phyloP scores from a whole-genome alignment of 2,888 invertebrate genomes.

The Hyles lineata region DNA sequence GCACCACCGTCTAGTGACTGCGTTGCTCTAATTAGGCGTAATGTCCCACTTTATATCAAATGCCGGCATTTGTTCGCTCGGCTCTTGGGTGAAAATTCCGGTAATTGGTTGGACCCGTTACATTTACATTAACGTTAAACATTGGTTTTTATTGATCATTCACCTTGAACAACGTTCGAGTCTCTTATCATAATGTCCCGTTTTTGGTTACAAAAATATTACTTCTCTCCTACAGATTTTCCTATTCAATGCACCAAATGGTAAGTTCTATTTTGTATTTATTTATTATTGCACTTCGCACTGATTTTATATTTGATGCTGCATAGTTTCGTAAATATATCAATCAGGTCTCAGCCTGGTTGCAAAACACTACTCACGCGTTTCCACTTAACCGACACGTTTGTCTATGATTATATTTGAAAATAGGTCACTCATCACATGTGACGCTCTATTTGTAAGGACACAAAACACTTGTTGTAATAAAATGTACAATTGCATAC shows the following conservation, averaged over 20 bases:
- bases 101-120: neutral
- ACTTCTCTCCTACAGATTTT: no score
- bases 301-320: no score
- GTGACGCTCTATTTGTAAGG: constrained; percentile 4
- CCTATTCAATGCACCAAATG: no score
- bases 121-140: no score
- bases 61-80: neutral
- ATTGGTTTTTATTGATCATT: no score
- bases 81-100: neutral
- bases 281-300: no score
- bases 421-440: constrained; percentile 19
- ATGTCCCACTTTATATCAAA: neutral
- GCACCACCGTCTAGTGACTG: neutral
- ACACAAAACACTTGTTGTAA: neutral
- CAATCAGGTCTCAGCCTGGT: constrained; percentile 40
- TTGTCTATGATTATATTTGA: constrained; percentile 33
- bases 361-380: constrained; percentile 33
- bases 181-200: no score
- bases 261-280: no score
- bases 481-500: neutral
- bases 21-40: neutral
- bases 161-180: no score
- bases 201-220: no score
- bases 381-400: constrained; percentile 38
- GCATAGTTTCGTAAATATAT: neutral